These are phyloP conservation scores for Thryonomys swinderianus DNA, from an alignment of 2,113 vertebrate species.

Conservation along the genomic window DNA sequence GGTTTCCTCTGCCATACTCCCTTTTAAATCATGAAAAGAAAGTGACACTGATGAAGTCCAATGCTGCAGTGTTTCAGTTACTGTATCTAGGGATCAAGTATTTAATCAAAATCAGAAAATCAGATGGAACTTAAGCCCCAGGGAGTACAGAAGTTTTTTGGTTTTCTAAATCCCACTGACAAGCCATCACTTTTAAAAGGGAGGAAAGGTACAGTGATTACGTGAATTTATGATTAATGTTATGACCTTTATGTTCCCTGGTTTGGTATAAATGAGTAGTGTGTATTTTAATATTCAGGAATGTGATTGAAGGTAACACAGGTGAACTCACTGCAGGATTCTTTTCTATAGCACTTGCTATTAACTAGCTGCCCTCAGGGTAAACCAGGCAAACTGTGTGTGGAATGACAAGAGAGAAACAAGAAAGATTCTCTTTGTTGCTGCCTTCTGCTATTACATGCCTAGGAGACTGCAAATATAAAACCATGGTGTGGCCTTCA, in stretches of 20 bases:
- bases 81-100: neutral
- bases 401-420: neutral
- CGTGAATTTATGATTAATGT: neutral
- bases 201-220: neutral
- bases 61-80: neutral
- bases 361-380: neutral
- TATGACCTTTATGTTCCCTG: neutral
- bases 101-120: constrained; percentile 40
- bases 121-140: neutral
- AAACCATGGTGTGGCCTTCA: neutral
- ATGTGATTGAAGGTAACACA: neutral
- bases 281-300: neutral
- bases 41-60: neutral
- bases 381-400: neutral
- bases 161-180: neutral
- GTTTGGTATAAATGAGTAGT: neutral
- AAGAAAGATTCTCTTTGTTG: neutral
- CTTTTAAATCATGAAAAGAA: neutral
- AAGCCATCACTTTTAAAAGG: neutral
- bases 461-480: neutral
- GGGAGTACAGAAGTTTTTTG: neutral
- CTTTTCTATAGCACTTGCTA: neutral
- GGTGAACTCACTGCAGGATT: neutral
- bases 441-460: neutral
- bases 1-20: neutral